Evolutionary conservation across 2,888 invertebrate species (phyloP).

Genomic region (Aleiodes testaceus): DNA sequence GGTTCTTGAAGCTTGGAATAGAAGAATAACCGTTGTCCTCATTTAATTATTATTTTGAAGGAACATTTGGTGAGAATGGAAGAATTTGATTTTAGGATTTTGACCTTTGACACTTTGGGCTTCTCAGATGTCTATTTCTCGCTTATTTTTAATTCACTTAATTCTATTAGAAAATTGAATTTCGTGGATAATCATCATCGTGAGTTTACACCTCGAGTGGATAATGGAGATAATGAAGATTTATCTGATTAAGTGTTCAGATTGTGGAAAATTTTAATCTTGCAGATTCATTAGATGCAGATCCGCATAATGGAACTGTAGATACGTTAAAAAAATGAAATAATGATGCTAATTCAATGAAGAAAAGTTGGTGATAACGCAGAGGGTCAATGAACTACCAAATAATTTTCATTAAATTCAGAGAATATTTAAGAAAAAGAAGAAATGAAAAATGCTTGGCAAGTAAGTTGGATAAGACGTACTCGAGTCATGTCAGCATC

Average conservation of each 20-base stretch:
- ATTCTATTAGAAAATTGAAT: constrained; percentile 4
- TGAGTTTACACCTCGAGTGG: constrained; percentile 19
- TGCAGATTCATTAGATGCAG: no score
- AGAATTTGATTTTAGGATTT: constrained; percentile 6
- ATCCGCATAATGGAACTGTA: no score
- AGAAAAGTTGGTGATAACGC: no score
- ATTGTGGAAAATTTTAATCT: no score
- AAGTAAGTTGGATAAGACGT: constrained; percentile 51
- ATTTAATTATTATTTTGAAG: neutral
- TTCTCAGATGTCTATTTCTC: constrained; percentile 11
- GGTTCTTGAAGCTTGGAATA: constrained; percentile 45
- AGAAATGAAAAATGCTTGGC: neutral
- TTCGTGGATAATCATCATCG: constrained; percentile 15
- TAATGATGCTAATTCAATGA: no score
- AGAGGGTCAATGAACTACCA: no score
- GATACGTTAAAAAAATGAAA: no score
- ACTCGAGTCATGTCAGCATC: constrained; percentile 68
- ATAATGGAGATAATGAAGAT: no score
- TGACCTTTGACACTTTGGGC: constrained; percentile 11
- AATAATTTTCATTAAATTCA: neutral
- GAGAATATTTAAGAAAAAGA: constrained; percentile 5
- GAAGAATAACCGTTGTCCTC: constrained; percentile 49
- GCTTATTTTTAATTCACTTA: constrained; percentile 7
- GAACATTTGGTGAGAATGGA: neutral
- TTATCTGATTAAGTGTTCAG: no score